These are phyloP conservation scores for Drosophila malerkotliana DNA, from an alignment of 1,140 invertebrate genomes.

Conservation along the genomic window DNA sequence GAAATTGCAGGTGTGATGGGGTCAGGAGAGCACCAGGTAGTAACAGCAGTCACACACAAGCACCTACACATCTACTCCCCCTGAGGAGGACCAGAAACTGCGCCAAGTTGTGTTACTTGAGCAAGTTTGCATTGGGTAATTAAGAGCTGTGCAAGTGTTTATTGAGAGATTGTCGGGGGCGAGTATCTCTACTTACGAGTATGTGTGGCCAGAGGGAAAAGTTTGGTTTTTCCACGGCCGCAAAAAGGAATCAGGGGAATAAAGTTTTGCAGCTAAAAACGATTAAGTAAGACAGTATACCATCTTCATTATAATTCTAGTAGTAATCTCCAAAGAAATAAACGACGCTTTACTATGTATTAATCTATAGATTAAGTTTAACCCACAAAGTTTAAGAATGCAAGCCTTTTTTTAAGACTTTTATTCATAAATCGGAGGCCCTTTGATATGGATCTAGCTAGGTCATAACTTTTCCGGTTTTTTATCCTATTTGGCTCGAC, in stretches of 20 bases:
- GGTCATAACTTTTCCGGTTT: slow-evolving; percentile 24
- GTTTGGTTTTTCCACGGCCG: slow-evolving; percentile 35
- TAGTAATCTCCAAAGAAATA: neutral
- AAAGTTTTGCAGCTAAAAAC: slow-evolving; percentile 19
- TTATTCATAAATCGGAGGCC: neutral
- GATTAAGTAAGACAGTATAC: slow-evolving; percentile 21
- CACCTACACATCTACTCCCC: slow-evolving; percentile 5
- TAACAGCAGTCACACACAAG: slow-evolving; percentile 18
- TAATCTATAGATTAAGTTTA: too few relatives aligned
- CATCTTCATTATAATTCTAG: slow-evolving; percentile 12
- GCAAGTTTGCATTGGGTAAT: slow-evolving; percentile 80
- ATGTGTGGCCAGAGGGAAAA: slow-evolving; percentile 17
- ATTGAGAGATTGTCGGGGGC: slow-evolving; percentile 62
- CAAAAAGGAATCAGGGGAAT: slow-evolving; percentile 1
- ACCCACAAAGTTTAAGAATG: too few relatives aligned
- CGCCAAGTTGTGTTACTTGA: slow-evolving; percentile 62
- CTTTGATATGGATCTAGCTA: slow-evolving; percentile 18
- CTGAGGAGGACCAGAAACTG: slow-evolving; percentile 18
- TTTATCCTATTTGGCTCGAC: slow-evolving; percentile 7
- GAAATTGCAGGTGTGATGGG: slow-evolving; percentile 40
- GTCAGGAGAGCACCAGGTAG: slow-evolving; percentile 29
- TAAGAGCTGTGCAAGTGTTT: slow-evolving; percentile 80
- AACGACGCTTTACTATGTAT: too few relatives aligned
- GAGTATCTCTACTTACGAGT: slow-evolving; percentile 37
- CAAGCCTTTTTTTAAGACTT: too few relatives aligned